These are phyloP conservation scores for Drosophila longiperda DNA, from an alignment of 2,888 invertebrate species.

Conservation along the genomic window DNA sequence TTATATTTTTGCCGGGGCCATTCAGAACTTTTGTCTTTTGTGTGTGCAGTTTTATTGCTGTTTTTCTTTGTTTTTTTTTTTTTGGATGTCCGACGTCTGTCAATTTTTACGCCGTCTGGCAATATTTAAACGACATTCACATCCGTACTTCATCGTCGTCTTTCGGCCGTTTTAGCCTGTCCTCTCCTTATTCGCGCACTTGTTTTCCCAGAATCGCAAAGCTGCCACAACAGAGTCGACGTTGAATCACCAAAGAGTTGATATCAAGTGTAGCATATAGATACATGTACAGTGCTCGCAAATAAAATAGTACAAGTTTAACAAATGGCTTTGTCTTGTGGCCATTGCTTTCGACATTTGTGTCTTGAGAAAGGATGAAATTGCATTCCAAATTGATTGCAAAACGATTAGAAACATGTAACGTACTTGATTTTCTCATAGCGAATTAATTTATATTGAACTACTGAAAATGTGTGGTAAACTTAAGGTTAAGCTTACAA, in stretches of 20 bases:
- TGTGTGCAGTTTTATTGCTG: conserved; percentile 23
- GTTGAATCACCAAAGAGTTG: conserved; percentile 50
- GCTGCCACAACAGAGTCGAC: conserved; percentile 8
- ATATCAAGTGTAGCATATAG: conserved; percentile 21
- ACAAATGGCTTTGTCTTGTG: not conserved
- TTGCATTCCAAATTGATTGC: not conserved
- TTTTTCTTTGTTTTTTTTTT: conserved; percentile 21
- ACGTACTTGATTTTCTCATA: not conserved
- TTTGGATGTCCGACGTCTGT: conserved; percentile 68
- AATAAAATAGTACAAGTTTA: not conserved
- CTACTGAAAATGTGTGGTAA: not conserved
- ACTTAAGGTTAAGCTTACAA: not conserved
- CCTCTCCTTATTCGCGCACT: conserved; percentile 62
- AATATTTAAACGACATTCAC: conserved; percentile 76
- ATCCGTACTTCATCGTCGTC: conserved; percentile 54
- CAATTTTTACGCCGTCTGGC: conserved; percentile 76
- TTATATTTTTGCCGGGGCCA: conserved; percentile 32
- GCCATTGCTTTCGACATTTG: not conserved
- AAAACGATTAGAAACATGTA: not conserved
- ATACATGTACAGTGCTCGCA: not conserved
- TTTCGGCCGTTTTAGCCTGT: conserved; percentile 8
- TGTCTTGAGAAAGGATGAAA: not conserved
- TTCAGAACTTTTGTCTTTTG: conserved; percentile 51
- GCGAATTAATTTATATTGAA: not conserved
- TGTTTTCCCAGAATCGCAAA: conserved; percentile 63